phyloP scores from a whole-genome alignment of 2,113 vertebrate species.

The Heloderma charlesbogerti region DNA sequence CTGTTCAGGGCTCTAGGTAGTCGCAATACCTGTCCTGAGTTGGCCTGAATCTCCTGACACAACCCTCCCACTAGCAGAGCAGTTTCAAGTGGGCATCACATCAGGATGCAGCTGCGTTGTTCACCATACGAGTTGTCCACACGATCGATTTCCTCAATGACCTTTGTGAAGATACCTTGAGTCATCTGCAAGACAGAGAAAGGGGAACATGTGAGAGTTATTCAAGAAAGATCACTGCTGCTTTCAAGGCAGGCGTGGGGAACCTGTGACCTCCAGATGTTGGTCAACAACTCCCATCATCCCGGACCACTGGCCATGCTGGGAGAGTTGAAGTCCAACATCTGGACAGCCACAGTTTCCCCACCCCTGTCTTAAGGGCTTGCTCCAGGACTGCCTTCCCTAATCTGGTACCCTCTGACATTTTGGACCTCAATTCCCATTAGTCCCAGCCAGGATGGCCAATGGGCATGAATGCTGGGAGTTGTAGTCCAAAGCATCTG shows the following conservation, averaged over 20 bases:
- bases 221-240: not conserved
- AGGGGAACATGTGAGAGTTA: not conserved
- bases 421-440: too few relatives aligned
- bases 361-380: not conserved
- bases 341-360: not conserved
- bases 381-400: too few relatives aligned
- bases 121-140: slow-evolving; percentile 65
- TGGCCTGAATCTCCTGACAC: not conserved
- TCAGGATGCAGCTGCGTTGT: slow-evolving; percentile 49
- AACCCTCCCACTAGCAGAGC: fast-evolving
- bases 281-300: not conserved
- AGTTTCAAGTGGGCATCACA: slow-evolving; percentile 41
- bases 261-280: not conserved
- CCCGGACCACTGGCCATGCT: not conserved
- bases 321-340: not conserved
- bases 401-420: too few relatives aligned
- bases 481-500: too few relatives aligned
- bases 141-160: slow-evolving; percentile 66
- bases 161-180: slow-evolving; percentile 65
- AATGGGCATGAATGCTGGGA: too few relatives aligned
- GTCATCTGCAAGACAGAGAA: slow-evolving; percentile 47
- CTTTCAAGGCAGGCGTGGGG: not conserved
- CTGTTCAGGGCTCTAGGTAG: fast-evolving
- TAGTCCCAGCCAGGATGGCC: too few relatives aligned
- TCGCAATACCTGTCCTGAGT: not conserved